Evolutionary conservation across 2,888 invertebrate genomes (phyloP).

Genomic region (Polymixis lichenea): DNA sequence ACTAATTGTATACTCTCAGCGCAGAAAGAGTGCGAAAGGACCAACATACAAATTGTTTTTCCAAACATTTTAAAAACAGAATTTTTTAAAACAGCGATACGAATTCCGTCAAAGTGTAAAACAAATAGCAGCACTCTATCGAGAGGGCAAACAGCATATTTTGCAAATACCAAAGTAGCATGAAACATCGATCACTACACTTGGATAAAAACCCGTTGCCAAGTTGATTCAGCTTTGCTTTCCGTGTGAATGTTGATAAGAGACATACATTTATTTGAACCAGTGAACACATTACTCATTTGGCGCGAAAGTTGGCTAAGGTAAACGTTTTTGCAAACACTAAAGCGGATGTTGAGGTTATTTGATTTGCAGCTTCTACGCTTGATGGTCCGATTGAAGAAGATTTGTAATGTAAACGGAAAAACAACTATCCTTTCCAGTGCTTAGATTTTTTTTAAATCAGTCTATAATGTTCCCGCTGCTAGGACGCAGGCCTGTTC

Average conservation of each 20-base stretch:
- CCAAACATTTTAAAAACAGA: no score
- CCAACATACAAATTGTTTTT: no score
- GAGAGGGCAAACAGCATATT: conserved; percentile 53
- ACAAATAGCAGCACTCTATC: conserved; percentile 57
- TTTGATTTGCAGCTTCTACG: not conserved
- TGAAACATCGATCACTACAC: conserved; percentile 54
- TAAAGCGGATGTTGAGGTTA: not conserved
- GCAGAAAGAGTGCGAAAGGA: not conserved
- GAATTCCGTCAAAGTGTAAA: conserved; percentile 45
- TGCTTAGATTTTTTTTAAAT: not conserved
- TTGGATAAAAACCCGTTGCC: conserved; percentile 68
- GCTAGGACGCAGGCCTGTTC: no score
- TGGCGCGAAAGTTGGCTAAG: conserved; percentile 52
- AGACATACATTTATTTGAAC: conserved; percentile 56
- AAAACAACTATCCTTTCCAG: not conserved
- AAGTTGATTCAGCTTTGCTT: conserved; percentile 70
- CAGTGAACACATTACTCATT: conserved; percentile 52
- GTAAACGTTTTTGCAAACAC: not conserved
- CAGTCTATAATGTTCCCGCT: no score
- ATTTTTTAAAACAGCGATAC: no score
- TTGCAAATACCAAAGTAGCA: conserved; percentile 58
- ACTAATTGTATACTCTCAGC: not conserved
- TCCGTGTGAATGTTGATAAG: conserved; percentile 69
- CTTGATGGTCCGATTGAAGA: conserved; percentile 6
- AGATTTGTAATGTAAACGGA: not conserved